Evolutionary conservation across 2,888 invertebrate genomes (phyloP).

Genomic region (Patella caerulea): DNA sequence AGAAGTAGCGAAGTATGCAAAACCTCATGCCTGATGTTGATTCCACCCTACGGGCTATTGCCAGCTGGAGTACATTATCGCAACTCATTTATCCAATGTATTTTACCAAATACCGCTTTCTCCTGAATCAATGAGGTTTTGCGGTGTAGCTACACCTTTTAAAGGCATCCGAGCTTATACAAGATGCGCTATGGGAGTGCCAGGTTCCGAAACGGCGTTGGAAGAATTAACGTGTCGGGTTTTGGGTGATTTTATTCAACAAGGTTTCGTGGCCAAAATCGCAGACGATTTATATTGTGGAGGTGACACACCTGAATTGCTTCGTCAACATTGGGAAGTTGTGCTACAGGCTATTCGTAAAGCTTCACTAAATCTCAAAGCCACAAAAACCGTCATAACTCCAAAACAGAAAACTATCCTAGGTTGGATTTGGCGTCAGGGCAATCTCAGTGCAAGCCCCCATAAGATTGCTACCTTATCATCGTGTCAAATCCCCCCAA

Average conservation of each 20-base stretch:
- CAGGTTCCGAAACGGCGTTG: too few relatives aligned
- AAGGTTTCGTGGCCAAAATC: conserved; percentile 33
- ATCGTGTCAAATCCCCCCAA: neutral
- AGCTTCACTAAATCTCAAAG: neutral
- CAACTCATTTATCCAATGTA: conserved; percentile 38
- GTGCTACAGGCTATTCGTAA: conserved; percentile 23
- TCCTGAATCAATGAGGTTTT: too few relatives aligned
- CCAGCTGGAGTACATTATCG: conserved; percentile 38
- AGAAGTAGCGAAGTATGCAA: conserved; percentile 12
- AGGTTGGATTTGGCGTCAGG: neutral
- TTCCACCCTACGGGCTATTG: conserved; percentile 22
- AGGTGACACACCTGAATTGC: conserved; percentile 17
- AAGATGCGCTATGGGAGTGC: too few relatives aligned
- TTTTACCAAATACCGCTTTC: conserved; percentile 50
- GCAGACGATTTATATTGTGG: conserved; percentile 38
- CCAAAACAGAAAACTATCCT: too few relatives aligned
- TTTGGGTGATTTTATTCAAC: conserved; percentile 28
- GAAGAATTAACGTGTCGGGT: conserved; percentile 33
- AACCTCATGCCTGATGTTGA: conserved; percentile 34
- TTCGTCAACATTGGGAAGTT: conserved; percentile 19
- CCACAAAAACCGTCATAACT: too few relatives aligned
- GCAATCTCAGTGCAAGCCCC: neutral
- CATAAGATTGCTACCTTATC: neutral
- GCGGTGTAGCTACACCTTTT: too few relatives aligned
- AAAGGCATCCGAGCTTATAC: too few relatives aligned